Base-by-base conservation (phyloP, 2,113 vertebrate species). In the Gobio gobio region DNA sequence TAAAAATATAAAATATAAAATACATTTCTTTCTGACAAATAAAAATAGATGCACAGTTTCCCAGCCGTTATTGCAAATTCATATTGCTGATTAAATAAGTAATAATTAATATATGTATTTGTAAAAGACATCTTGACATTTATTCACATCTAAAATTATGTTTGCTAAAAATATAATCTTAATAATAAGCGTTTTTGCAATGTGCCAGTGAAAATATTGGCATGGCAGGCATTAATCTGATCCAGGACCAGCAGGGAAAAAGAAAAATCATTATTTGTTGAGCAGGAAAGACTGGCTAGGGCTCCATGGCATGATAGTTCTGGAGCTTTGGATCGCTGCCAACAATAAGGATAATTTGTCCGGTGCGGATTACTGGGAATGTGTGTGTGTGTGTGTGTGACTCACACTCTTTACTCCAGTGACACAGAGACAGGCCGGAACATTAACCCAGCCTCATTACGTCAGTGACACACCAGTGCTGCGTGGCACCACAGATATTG, bases 361-460 rank as follows among this genome's bases (percentile, higher is more conserved):
- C 20, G 26, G 54, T 40, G 36, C 45, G 26, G 85, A 63, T 78
- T 56, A 78, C 56, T 54, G 59, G 54, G 58, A 74, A 22, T 43
- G 70, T 24, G 63, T 72, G 51, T 36, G 45, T 86, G 84, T 86
- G 82, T 70, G 56, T 86, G 81, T 80, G 82, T 79, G 83, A 89
- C 36, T 83, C 85, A 58, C 58, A 18, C 51, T 59, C 66, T 79
- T 22, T 26, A 40, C 72, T 61, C 73, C 43, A 70, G 43, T 78
- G 79, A 61, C 36, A 58, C 36, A 72, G 43, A 85, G 56, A 61
- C 61, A 85, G 82, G 58, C 75, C 13, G 33, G 64, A 56, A 82
- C 80, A 56, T 81, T 49, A 66, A 83, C 24, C 36, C n/a, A 72
- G n/a, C 29, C 54, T 70, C 45, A 29, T 33, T 74, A 83, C 36